Evolutionary conservation across 1,140 invertebrate genomes (phyloP), one percentile per base, ranked within the genome.

Genomic region (Dreissena polymorpha): DNA sequence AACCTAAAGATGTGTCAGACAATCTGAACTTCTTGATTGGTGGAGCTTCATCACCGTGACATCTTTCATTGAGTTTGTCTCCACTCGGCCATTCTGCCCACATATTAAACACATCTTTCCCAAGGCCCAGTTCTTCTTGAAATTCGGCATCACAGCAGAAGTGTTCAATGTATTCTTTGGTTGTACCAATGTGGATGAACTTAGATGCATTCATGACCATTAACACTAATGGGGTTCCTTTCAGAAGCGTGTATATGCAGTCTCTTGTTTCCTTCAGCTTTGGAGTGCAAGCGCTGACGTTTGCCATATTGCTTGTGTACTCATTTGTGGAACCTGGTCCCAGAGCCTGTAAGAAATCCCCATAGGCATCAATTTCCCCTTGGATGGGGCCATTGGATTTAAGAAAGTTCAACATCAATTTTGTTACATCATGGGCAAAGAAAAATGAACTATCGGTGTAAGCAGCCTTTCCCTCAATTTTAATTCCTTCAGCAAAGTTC

Each of bases 141-240:
- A 94, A 90, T 23, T 70, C 79, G 12, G 70, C 72, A 85, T 91
- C 86, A 23, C 85, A 83, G 67, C 90, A 92, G 39, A 92, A 90
- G 83, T 92, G 90, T 23, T 93, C 79, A 29, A 94, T 78, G 73
- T 93, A 93, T 87, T 94, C 94, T 18, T 88, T 85, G 72, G 93
- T 92, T 8, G 93, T 94, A 23, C 94, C 94, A 64, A 94, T 91
- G 86, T 94, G 94, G 76, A 93, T 91, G 86, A 94, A 94, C 39
- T 90, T 90, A 5, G 94, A 94, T 14, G 90, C 75, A 75, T 93
- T 92, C 67, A 94, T 85, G 1, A 92, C 82, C 10, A 94, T 65
- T 18, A 94, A 73, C 69, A 89, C 89, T 57, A 94, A 75, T 16
- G 88, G 76, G 23, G 88, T 89, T 0, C 85, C 86, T 50, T 90